Base-by-base conservation (phyloP, 2,113 vertebrate species). In the Nycticryphes semicollaris region DNA sequence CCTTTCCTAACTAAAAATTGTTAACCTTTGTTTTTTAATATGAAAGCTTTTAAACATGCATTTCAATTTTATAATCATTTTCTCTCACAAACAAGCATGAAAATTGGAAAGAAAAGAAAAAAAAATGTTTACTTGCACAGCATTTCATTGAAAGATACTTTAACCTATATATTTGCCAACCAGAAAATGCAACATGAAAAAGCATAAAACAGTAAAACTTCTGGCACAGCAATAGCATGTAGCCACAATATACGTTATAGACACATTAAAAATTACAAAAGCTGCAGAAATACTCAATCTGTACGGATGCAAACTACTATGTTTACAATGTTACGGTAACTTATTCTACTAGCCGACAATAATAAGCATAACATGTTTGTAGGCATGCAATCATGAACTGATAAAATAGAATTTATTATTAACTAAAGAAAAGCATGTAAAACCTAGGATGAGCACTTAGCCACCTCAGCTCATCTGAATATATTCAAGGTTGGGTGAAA, bases 381-480 rank as follows among this genome's bases (percentile, higher is more conserved):
- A 98, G 98, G 98, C 98, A 98, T 98, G 98, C 98, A 98, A 98
- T 98, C 98, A 98, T 96, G 95, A 98, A 98, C 98, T 98, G 98
- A 98, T 98, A 98, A 99, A 98, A 98, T 97, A 98, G 98, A 99
- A 98, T 98, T 98, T 98, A 99, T 98, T 98, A 98, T 98, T 98
- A 98, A 98, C 98, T 97, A 98, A 98, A 97, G 97, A 98, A 98
- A 98, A 98, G 98, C 98, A 98, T 98, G 98, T 98, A 98, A 98
- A 98, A 98, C 98, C 97, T 97, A 96, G 98, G 98, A 98, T 98
- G 98, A 98, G 98, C 98, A 98, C 98, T 98, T 98, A 98, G 98
- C 98, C 98, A 98, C 98, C 98, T 98, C 98, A 85, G 97, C 98
- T 99, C 98, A 99, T 99, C 98, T 99, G 98, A 99, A 99, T 98